Conservation (phyloP, 1,140 invertebrate species). For the Anadara kagoshimensis region DNA sequence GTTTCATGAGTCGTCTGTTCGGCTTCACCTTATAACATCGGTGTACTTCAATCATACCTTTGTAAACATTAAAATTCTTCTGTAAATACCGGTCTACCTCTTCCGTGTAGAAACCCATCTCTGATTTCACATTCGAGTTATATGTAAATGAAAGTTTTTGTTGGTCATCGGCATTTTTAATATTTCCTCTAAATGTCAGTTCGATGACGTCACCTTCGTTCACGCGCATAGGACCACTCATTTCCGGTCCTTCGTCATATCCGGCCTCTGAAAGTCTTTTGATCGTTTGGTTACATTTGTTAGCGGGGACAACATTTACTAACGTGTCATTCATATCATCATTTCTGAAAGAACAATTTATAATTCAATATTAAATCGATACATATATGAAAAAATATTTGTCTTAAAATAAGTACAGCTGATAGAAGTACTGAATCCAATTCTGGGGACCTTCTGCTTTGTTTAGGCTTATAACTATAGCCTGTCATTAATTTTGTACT, state of each 20-base stretch:
- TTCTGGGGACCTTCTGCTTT: too few relatives aligned
- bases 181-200: constrained; percentile 64
- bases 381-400: too few relatives aligned
- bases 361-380: not conserved
- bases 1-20: constrained; percentile 26
- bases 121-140: constrained; percentile 60
- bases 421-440: too few relatives aligned
- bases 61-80: constrained; percentile 62
- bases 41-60: constrained; percentile 53
- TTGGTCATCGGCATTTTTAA: constrained; percentile 44
- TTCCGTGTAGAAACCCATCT: constrained; percentile 44
- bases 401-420: too few relatives aligned
- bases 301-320: constrained; percentile 49
- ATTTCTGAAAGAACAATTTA: constrained; percentile 35
- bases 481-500: too few relatives aligned
- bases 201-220: constrained; percentile 65
- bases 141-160: constrained; percentile 47
- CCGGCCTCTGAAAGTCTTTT: constrained; percentile 54
- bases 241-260: constrained; percentile 61
- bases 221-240: constrained; percentile 43
- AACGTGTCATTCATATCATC: constrained; percentile 58
- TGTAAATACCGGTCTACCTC: constrained; percentile 67
- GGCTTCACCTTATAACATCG: constrained; percentile 42
- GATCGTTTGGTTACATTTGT: constrained; percentile 41
- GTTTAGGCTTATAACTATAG: too few relatives aligned